These are phyloP conservation scores for Eufriesea mexicana DNA, from an alignment of 1,140 invertebrate genomes.

Conservation along the genomic window DNA sequence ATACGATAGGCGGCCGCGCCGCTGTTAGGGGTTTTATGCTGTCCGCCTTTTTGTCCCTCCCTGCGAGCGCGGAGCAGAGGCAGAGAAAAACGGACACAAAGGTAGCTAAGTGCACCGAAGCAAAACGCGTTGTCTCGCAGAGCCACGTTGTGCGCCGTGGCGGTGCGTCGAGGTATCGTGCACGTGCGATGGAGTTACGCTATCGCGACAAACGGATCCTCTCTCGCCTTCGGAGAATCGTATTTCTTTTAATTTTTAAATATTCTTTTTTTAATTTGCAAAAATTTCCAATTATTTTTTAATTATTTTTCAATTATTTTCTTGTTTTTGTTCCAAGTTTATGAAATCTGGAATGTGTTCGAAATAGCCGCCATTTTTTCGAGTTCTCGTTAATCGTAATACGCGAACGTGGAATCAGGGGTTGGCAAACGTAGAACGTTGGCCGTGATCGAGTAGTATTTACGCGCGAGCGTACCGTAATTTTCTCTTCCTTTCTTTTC, in stretches of 20 bases:
- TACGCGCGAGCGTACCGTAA: constrained; percentile 30
- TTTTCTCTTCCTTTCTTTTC: constrained; percentile 52
- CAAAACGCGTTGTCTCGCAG: constrained; percentile 63
- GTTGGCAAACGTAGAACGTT: background rate
- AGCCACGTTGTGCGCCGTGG: background rate
- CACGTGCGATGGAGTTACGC: constrained; percentile 3
- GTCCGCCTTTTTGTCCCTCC: constrained; percentile 58
- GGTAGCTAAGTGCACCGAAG: constrained; percentile 70
- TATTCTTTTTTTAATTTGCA: fast-evolving
- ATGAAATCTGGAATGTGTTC: too few relatives aligned
- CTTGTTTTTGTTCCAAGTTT: too few relatives aligned
- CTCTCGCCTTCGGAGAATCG: background rate
- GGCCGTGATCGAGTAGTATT: background rate
- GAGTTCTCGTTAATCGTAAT: fast-evolving
- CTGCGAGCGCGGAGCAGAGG: constrained; percentile 17
- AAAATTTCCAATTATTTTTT: too few relatives aligned
- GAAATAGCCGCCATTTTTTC: too few relatives aligned
- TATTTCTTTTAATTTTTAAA: fast-evolving
- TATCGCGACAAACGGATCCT: background rate
- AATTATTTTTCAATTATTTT: too few relatives aligned
- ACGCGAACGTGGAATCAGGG: too few relatives aligned
- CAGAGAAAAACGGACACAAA: constrained; percentile 66
- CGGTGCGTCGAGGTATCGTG: background rate
- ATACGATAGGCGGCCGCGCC: constrained; percentile 26
- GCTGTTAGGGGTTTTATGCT: constrained; percentile 54